Conservation (phyloP, 2,113 vertebrate genomes). For the Halichoerus grypus region DNA sequence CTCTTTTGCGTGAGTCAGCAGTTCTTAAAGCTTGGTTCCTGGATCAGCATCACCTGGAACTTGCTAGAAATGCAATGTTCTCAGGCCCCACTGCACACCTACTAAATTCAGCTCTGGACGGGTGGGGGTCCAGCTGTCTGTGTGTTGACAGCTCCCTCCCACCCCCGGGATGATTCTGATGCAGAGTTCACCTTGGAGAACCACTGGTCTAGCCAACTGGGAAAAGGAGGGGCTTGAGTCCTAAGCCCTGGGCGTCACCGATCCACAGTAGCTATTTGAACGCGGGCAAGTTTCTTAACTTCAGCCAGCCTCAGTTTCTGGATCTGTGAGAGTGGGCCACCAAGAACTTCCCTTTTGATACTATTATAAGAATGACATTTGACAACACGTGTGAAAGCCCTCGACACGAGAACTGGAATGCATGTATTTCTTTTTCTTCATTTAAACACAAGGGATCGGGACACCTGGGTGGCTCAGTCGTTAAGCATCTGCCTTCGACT, state of each 20-base stretch:
- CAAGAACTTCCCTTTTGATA: not conserved
- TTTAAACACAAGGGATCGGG: not conserved
- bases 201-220: not conserved
- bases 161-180: not conserved
- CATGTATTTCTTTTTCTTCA: not conserved
- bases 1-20: not conserved
- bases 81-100: not conserved
- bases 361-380: not conserved
- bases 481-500: too few relatives aligned
- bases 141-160: not conserved
- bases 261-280: accelerated
- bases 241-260: too few relatives aligned
- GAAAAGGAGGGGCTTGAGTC: not conserved
- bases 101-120: not conserved
- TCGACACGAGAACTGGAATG: not conserved
- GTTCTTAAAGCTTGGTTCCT: not conserved
- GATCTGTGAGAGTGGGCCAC: not conserved
- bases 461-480: too few relatives aligned
- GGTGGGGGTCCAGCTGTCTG: not conserved
- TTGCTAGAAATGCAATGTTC: not conserved
- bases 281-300: not conserved
- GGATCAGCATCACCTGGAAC: not conserved
- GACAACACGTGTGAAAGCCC: not conserved
- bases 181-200: not conserved
- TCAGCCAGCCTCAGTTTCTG: not conserved